Conservation (phyloP, 2,113 vertebrate species). For the Notechis scutatus region DNA sequence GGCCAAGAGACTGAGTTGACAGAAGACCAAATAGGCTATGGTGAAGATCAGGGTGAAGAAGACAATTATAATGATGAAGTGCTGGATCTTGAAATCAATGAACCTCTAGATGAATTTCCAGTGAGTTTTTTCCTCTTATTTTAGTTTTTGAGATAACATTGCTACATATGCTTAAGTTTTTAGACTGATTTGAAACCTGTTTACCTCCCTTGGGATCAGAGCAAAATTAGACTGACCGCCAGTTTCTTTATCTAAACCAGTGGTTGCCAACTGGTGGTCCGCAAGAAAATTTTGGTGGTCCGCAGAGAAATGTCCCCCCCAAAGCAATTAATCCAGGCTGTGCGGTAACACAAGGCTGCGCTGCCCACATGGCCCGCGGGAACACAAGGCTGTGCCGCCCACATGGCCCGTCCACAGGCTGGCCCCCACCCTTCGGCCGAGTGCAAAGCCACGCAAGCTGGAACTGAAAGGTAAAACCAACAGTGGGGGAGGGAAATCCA, state of each 20-base stretch:
- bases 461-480: no score
- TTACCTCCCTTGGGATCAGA: slow-evolving; percentile 74
- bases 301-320: no score
- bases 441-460: no score
- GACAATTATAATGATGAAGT: slow-evolving; percentile 85
- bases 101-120: slow-evolving; percentile 94
- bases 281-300: no score
- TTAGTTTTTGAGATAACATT: slow-evolving; percentile 74
- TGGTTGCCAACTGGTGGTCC: no score
- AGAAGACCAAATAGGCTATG: slow-evolving; percentile 83
- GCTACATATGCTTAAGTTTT: slow-evolving; percentile 68
- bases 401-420: no score
- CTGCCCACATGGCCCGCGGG: no score
- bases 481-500: no score
- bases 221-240: slow-evolving; percentile 83
- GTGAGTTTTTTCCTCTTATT: slow-evolving; percentile 81
- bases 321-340: no score
- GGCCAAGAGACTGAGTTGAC: slow-evolving; percentile 71
- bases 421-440: no score
- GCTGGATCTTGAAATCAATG: slow-evolving; percentile 93
- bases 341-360: no score
- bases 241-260: slow-evolving; percentile 87
- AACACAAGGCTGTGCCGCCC: no score
- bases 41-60: slow-evolving; percentile 74
- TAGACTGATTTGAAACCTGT: slow-evolving; percentile 78